Percentiles rank a stretch among this genome's conserved stretches.
Evolutionary conservation across 2,113 vertebrate species (phyloP).

Genomic region (Gopherus evgoodei): DNA sequence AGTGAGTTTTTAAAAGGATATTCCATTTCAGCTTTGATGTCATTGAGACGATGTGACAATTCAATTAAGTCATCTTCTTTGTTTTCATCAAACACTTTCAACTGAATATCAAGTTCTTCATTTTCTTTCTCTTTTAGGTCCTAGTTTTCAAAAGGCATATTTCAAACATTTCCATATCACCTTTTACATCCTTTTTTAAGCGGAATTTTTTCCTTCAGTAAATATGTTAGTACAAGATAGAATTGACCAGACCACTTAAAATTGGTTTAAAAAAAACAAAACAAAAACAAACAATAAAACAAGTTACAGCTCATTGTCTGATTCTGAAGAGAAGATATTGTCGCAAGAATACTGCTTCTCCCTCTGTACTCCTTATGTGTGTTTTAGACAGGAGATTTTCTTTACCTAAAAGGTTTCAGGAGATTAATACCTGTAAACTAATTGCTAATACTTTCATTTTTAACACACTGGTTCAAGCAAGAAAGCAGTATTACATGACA

Average conservation of each 20-base stretch:
- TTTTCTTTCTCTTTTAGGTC: constrained; percentile 93
- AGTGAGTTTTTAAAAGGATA: constrained; percentile 90
- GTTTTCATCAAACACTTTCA: constrained; percentile 98
- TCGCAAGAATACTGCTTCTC: neutral
- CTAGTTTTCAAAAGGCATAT: constrained; percentile 76
- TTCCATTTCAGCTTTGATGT: constrained; percentile 98
- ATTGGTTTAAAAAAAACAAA: neutral
- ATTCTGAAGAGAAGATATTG: constrained; percentile 9
- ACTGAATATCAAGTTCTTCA: constrained; percentile 98
- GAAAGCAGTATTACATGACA: constrained; percentile 23
- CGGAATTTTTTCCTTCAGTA: neutral
- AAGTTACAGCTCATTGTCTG: neutral
- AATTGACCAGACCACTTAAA: neutral
- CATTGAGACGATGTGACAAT: constrained; percentile 94
- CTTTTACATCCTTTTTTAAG: neutral
- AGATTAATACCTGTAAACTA: neutral
- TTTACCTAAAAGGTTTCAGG: neutral
- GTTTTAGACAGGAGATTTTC: neutral
- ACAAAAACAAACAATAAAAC: neutral
- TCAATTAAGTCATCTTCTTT: constrained; percentile 97
- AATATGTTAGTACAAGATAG: constrained; percentile 13
- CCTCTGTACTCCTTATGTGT: neutral
- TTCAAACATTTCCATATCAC: constrained; percentile 28
- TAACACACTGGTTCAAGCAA: neutral
- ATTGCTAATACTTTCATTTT: constrained; percentile 21